Evolutionary conservation across 2,797 vertebrate genomes (phyloP), one percentile per base, ranked within the genome.

Genomic region (Cephalopachus bancanus): DNA sequence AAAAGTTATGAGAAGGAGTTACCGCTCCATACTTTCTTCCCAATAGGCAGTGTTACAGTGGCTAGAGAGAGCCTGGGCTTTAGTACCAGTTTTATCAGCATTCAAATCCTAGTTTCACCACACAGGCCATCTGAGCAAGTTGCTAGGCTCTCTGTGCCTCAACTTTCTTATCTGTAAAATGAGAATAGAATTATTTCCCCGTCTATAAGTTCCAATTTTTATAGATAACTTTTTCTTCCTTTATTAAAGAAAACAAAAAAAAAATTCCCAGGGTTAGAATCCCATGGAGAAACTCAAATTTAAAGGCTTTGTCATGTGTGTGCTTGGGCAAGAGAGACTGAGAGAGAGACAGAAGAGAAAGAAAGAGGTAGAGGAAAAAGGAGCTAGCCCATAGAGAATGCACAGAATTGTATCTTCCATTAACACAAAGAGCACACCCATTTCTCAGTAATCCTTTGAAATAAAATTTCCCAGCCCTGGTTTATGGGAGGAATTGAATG

Each of bases 391-490:
- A 60, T 17, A 72, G n/a, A 96, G 10, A 78, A 71, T 95, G n/a
- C 64, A 24, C 0, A 28, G 15, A 44, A 83, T 49, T 83, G 89
- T 90, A 1, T 59, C 92, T 89, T 78, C 78, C 88, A 1, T 0
- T 92, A 94, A 97, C 72, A 15, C 57, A 15, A 44, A 44, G 44
- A 44, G 44, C 44, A 44, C 44, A 4, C 1, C 30, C 7, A 10
- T 4, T 74, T 89, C 91, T 96, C 74, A 90, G 60, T 89, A 65
- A 51, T 60, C 37, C 59, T 95, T 83, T 72, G 60, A 44, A 44
- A 74, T 88, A 85, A 83, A 85, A 92, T 83, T 86, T n/a, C 76
- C 55, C 71, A 94, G 91, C 3, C 59, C 37, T n/a, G 49, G 62
- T 72, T 84, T 57, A 49, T 20, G 10, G 53, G 22, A 97, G 4